These are phyloP conservation scores for Heteractis magnifica DNA, from an alignment of 92 coral and sea anemone species.

Conservation along the genomic window DNA sequence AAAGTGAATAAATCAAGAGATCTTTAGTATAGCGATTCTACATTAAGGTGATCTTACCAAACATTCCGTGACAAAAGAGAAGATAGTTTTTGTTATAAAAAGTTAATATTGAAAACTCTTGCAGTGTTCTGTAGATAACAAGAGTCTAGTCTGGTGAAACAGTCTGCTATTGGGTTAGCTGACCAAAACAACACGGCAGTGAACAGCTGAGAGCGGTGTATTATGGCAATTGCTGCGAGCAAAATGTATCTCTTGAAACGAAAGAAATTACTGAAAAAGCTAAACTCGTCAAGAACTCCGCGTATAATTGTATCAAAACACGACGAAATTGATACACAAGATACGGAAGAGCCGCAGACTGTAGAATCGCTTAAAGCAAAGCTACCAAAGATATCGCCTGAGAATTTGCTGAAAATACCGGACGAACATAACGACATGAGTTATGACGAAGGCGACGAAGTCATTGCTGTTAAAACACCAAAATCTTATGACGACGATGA, in stretches of 20 bases:
- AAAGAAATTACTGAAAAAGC: slow-evolving; percentile 18
- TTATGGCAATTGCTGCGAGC: not conserved
- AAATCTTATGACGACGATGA: not conserved
- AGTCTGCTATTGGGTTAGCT: not conserved
- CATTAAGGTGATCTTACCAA: not conserved
- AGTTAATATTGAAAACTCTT: not conserved
- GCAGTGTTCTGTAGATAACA: not conserved
- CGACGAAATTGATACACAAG: not conserved
- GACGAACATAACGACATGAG: slow-evolving; percentile 16
- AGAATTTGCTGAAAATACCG: slow-evolving; percentile 6
- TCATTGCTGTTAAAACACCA: not conserved
- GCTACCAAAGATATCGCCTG: not conserved
- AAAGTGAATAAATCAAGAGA: not conserved
- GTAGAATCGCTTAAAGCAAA: not conserved
- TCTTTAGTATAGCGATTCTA: not conserved
- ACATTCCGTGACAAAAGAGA: not conserved
- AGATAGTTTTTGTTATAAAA: not conserved
- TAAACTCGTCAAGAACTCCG: slow-evolving; percentile 1
- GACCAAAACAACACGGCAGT: not conserved
- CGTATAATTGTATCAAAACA: slow-evolving; percentile 14
- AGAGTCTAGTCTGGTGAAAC: not conserved
- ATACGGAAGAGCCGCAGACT: not conserved
- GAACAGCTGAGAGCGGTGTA: not conserved
- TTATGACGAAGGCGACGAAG: slow-evolving; percentile 6
- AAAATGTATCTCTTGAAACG: slow-evolving; percentile 25